Evolutionary conservation across 2,797 vertebrate species (phyloP).

Genomic region (Alexandromys oeconomus): DNA sequence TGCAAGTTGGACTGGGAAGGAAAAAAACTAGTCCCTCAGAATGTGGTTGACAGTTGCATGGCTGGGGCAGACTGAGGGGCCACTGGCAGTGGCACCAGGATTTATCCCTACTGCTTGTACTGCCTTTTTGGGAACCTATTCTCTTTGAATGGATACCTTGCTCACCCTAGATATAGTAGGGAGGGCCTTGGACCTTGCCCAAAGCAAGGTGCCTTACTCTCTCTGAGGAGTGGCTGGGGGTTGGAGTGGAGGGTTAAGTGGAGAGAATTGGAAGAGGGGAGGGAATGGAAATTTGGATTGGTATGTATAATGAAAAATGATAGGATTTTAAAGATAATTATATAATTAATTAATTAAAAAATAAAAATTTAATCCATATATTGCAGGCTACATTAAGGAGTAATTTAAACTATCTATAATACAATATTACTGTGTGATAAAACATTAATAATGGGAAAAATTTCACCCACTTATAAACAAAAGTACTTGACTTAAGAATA

Average conservation of each 20-base stretch:
- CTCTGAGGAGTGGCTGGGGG: background rate
- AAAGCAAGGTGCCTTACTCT: too few relatives aligned
- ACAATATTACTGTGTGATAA: background rate
- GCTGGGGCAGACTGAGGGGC: too few relatives aligned
- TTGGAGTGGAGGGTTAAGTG: too few relatives aligned
- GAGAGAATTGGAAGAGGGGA: background rate
- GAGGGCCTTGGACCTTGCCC: too few relatives aligned
- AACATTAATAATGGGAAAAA: conserved; percentile 1
- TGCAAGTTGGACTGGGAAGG: too few relatives aligned
- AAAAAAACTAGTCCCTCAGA: too few relatives aligned
- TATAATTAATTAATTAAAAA: background rate
- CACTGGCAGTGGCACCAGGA: too few relatives aligned
- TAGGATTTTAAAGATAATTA: background rate
- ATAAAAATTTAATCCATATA: background rate
- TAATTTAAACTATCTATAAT: background rate
- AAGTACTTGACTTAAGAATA: background rate
- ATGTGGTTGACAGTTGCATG: too few relatives aligned
- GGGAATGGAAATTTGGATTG: background rate
- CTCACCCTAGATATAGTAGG: too few relatives aligned
- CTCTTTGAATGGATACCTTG: too few relatives aligned
- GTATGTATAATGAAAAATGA: background rate
- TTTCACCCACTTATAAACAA: background rate
- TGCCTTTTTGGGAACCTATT: too few relatives aligned
- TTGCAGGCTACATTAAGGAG: background rate
- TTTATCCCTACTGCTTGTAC: too few relatives aligned